These are phyloP conservation scores for Lasioglossum albipes DNA, from an alignment of 1,140 invertebrate species.

Conservation along the genomic window DNA sequence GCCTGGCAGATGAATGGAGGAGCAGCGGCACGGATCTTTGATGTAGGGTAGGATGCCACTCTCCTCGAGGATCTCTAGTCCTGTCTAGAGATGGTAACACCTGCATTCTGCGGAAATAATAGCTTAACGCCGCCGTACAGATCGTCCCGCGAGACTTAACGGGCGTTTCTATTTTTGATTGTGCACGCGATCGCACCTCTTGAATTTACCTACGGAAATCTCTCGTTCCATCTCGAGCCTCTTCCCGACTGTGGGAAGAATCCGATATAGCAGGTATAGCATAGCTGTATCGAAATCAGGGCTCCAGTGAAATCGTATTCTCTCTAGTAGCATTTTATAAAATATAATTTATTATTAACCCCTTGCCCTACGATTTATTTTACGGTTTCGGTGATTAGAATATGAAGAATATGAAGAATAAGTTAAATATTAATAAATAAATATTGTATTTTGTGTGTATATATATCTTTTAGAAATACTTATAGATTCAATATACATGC, in stretches of 20 bases:
- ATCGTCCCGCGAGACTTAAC: slow-evolving; percentile 23
- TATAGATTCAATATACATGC: too few relatives aligned
- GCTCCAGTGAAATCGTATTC: too few relatives aligned
- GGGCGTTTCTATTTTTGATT: slow-evolving; percentile 49
- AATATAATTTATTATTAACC: too few relatives aligned
- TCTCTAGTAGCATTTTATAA: too few relatives aligned
- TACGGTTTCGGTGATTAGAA: too few relatives aligned
- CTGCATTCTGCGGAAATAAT: slow-evolving; percentile 63
- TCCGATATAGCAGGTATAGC: too few relatives aligned
- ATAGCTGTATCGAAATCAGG: neutral
- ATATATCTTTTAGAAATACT: too few relatives aligned
- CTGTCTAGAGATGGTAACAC: slow-evolving; percentile 43
- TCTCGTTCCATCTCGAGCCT: neutral
- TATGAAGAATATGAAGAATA: too few relatives aligned
- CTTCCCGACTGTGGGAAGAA: neutral
- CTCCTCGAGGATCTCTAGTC: slow-evolving; percentile 44
- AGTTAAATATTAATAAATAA: too few relatives aligned
- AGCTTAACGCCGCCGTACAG: slow-evolving; percentile 7
- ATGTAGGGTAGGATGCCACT: slow-evolving; percentile 59
- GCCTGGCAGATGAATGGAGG: slow-evolving; percentile 39
- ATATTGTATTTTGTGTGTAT: too few relatives aligned
- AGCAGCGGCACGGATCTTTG: slow-evolving; percentile 58
- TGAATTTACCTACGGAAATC: slow-evolving; percentile 6
- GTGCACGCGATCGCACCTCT: slow-evolving; percentile 34
- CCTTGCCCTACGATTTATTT: too few relatives aligned